Evolutionary conservation across 2,113 vertebrate genomes (phyloP).

Genomic region (Delphinapterus leucas): DNA sequence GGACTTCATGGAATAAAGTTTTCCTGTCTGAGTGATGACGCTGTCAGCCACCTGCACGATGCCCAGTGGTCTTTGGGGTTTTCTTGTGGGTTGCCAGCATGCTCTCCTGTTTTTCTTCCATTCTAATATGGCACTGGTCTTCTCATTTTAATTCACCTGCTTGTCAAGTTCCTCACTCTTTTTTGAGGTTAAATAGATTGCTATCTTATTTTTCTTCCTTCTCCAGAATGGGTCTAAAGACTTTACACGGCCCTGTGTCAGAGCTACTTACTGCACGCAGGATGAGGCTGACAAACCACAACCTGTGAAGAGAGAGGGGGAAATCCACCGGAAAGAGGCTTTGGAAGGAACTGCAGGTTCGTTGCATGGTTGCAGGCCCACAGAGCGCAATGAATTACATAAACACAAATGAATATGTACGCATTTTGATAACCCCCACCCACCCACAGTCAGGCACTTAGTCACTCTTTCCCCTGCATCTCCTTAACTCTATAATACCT

Average conservation of each 20-base stretch:
- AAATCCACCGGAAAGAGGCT: conserved; percentile 60
- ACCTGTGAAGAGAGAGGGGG: conserved; percentile 34
- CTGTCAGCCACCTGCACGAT: neutral
- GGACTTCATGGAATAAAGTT: neutral
- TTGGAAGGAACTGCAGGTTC: neutral
- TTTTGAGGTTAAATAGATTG: neutral
- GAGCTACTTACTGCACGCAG: neutral
- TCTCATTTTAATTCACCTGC: neutral
- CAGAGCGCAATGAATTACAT: conserved; percentile 39
- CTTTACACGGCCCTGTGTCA: neutral
- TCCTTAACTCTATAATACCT: conserved; percentile 44
- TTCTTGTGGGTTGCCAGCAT: neutral
- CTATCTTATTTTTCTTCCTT: conserved; percentile 1
- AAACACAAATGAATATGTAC: conserved; percentile 43
- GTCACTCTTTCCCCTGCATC: conserved; percentile 39
- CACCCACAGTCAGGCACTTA: neutral
- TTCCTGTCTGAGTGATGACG: neutral
- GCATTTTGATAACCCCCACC: neutral
- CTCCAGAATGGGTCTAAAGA: neutral
- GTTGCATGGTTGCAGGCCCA: neutral
- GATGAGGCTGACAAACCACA: conserved; percentile 48
- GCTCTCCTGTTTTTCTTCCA: neutral
- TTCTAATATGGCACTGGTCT: neutral
- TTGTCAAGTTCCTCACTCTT: neutral
- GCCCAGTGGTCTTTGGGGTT: neutral